A percentile compares a stretch with the other conserved stretches of the same genome.
phyloP scores from a whole-genome alignment of 2,113 vertebrate genomes.

The Macquaria ambigua region DNA sequence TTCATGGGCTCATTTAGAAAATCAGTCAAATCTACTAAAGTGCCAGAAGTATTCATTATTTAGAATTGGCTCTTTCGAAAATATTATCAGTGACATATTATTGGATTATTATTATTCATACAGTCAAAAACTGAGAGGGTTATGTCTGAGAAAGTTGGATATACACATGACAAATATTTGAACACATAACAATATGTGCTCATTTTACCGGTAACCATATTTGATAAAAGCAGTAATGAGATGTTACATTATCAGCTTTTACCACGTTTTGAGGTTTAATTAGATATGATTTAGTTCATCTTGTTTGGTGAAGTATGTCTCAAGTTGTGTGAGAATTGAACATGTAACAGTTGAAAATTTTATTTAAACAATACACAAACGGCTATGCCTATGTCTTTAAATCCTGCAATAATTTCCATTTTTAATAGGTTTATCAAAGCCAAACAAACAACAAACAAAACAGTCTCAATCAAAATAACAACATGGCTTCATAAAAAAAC shows the following conservation, averaged over 20 bases:
- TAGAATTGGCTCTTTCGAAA: no score
- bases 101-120: no score
- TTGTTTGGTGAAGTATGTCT: not conserved
- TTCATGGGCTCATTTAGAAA: not conserved
- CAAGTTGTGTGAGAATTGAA: not conserved
- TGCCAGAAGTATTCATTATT: no score
- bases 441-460: slow-evolving; percentile 27
- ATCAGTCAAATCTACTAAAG: not conserved
- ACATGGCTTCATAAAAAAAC: not conserved
- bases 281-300: not conserved
- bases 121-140: no score
- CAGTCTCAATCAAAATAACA: slow-evolving; percentile 7
- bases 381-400: slow-evolving; percentile 15
- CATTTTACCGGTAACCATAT: not conserved
- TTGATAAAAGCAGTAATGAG: not conserved
- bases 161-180: no score
- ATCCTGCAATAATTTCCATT: slow-evolving; percentile 17
- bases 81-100: no score
- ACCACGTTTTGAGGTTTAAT: not conserved
- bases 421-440: slow-evolving; percentile 32
- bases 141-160: no score
- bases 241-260: not conserved
- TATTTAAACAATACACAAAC: not conserved
- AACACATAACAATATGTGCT: not conserved
- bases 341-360: not conserved